phyloP scores from a whole-genome alignment of 2,888 invertebrate genomes.

The Atethmia centrago region DNA sequence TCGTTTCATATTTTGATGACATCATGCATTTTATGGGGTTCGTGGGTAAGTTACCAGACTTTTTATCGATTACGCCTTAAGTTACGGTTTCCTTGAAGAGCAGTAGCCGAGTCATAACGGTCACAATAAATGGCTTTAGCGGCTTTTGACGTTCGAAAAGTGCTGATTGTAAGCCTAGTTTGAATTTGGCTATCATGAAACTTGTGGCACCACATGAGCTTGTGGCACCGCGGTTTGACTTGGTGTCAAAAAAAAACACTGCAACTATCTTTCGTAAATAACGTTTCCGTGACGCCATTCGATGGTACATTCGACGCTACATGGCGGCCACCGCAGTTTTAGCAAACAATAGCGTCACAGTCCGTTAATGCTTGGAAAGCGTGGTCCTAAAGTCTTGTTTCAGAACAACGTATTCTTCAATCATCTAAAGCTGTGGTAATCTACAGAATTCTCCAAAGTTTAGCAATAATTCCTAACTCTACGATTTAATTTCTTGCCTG shows the following conservation, averaged over 20 bases:
- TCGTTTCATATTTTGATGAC: slow-evolving; percentile 70
- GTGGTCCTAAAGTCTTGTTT: not conserved
- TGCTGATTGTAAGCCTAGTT: no score
- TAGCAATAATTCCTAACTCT: not conserved
- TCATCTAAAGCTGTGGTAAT: not conserved
- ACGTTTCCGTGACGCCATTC: no score
- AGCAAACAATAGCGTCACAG: no score
- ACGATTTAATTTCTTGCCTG: not conserved
- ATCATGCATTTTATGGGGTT: slow-evolving; percentile 77
- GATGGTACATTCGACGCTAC: no score
- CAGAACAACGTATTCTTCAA: not conserved
- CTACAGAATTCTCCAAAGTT: not conserved
- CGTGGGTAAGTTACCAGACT: slow-evolving; percentile 73
- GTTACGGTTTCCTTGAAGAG: not conserved
- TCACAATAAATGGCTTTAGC: no score
- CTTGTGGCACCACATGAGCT: no score
- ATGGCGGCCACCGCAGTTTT: not conserved
- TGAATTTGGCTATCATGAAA: no score
- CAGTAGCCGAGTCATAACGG: no score
- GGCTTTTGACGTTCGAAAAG: no score
- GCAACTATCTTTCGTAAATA: no score
- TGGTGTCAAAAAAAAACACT: no score
- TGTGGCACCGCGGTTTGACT: no score
- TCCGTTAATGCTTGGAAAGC: not conserved
- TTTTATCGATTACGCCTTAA: not conserved